These are phyloP conservation scores for Panonychus citri DNA, from an alignment of 1,140 invertebrate genomes.

Conservation along the genomic window DNA sequence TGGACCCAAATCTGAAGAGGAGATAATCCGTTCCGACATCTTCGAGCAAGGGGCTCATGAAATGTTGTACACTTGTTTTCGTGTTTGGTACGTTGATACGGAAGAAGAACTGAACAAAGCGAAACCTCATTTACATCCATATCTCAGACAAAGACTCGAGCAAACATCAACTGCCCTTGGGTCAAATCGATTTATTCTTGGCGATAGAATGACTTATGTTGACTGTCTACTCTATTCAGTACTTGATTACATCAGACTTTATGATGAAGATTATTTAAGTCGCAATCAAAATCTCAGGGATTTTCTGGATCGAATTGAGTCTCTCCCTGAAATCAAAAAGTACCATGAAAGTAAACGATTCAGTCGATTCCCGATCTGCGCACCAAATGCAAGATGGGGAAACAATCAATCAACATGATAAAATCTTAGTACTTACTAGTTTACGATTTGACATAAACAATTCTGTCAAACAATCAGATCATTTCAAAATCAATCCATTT, in stretches of 20 bases:
- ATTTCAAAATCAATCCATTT: no score
- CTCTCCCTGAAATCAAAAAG: neutral
- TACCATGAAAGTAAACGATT: neutral
- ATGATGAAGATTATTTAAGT: neutral
- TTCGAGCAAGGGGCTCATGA: constrained; percentile 25
- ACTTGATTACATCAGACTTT: constrained; percentile 22
- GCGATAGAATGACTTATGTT: constrained; percentile 26
- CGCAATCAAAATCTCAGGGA: neutral
- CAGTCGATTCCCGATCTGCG: neutral
- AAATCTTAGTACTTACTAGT: no score
- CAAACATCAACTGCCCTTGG: constrained; percentile 22
- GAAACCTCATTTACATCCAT: constrained; percentile 11
- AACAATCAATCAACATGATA: no score
- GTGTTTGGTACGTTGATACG: constrained; percentile 10
- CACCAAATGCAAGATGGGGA: neutral
- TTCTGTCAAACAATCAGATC: no score
- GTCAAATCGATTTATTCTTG: constrained; percentile 23
- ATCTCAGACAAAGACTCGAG: constrained; percentile 19
- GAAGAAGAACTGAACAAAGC: constrained; percentile 9
- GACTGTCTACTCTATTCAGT: constrained; percentile 30
- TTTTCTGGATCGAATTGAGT: neutral
- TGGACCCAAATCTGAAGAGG: constrained; percentile 23
- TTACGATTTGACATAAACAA: no score
- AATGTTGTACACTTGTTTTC: constrained; percentile 22
- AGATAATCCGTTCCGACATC: constrained; percentile 24